phyloP scores from a whole-genome alignment of 2,113 vertebrate species.

The Sinocyclocheilus anshuiensis region DNA sequence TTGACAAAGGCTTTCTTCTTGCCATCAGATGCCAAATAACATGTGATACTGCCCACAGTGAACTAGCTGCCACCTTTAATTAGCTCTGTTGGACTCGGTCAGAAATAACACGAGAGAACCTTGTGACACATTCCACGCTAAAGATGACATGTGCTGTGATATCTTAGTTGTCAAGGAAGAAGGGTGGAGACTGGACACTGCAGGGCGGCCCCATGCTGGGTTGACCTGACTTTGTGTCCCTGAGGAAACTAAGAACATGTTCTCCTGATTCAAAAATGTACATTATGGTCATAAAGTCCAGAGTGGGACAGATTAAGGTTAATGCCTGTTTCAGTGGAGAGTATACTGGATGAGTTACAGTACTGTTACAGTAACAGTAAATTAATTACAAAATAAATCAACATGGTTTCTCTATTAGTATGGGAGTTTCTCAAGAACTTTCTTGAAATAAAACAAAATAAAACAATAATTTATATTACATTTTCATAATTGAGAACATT shows the following conservation, averaged over 20 bases:
- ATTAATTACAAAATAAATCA: too few species aligned
- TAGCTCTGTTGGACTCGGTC: conserved; percentile 45
- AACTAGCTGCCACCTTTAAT: conserved; percentile 62
- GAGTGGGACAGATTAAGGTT: neutral
- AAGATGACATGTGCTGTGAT: conserved; percentile 60
- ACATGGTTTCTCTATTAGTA: too few species aligned
- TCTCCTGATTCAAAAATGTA: conserved; percentile 18
- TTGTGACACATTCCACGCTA: conserved; percentile 63
- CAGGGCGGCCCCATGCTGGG: neutral
- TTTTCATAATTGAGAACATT: too few species aligned
- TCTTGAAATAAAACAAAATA: too few species aligned
- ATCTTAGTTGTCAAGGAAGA: conserved; percentile 50
- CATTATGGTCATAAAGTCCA: conserved; percentile 13
- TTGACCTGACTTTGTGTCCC: conserved; percentile 45
- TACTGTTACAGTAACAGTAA: neutral
- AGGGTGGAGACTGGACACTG: neutral
- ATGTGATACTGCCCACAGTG: conserved; percentile 70
- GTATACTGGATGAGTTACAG: neutral
- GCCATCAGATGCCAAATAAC: conserved; percentile 71
- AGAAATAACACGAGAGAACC: conserved; percentile 66
- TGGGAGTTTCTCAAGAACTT: too few species aligned
- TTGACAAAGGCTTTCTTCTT: conserved; percentile 74
- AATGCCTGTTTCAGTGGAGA: neutral
- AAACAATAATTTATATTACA: too few species aligned
- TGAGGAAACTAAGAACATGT: conserved; percentile 25